phyloP scores from a whole-genome alignment of 2,797 vertebrate species.

The Chaunax sp. region DNA sequence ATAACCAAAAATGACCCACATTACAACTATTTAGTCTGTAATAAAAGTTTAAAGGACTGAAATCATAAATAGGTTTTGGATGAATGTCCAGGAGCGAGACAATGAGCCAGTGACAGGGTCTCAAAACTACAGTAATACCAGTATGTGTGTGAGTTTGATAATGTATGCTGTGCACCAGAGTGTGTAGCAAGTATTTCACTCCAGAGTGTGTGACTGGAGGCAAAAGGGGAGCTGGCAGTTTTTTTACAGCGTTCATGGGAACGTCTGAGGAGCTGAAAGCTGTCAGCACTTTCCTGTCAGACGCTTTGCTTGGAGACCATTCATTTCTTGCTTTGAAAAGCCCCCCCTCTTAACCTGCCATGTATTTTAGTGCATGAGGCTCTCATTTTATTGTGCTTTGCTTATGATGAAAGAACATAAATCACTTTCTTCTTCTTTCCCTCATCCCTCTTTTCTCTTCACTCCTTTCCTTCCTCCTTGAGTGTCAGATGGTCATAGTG shows the following conservation, averaged over 20 bases:
- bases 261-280: slow-evolving; percentile 40
- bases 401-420: slow-evolving; percentile 73
- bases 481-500: slow-evolving; percentile 63
- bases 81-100: too few species aligned
- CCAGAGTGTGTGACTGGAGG: slow-evolving; percentile 10
- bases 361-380: slow-evolving; percentile 56
- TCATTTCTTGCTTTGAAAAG: slow-evolving; percentile 40
- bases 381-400: slow-evolving; percentile 76
- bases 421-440: slow-evolving; percentile 52
- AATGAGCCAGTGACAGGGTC: too few species aligned
- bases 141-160: not conserved
- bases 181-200: not conserved
- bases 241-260: slow-evolving; percentile 15
- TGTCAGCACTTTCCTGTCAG: slow-evolving; percentile 58
- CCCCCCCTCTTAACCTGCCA: slow-evolving; percentile 38
- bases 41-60: too few species aligned
- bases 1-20: too few species aligned
- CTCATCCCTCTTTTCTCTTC: slow-evolving; percentile 39
- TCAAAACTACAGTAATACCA: not conserved
- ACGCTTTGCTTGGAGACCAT: slow-evolving; percentile 44
- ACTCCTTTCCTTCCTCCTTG: slow-evolving; percentile 34
- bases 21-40: too few species aligned
- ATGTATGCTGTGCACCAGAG: not conserved
- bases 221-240: slow-evolving; percentile 7
- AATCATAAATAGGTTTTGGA: too few species aligned